Base-by-base conservation (phyloP, 2,888 invertebrate species). In the Hyles lineata region DNA sequence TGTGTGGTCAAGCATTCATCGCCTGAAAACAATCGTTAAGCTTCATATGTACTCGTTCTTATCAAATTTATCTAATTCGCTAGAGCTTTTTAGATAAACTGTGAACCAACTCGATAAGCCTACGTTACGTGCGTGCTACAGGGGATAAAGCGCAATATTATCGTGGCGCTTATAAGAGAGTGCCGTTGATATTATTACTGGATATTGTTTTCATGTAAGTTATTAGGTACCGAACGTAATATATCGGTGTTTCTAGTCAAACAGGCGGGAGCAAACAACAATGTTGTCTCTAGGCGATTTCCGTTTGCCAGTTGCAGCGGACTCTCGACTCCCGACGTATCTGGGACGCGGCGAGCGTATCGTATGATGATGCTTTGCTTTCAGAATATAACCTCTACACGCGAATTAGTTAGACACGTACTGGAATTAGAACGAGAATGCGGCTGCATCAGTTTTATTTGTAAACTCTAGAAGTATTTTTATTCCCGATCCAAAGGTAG, bases 271-370 rank as follows among this genome's bases (percentile, higher is more conserved):
- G 85, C 86, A 86, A 84, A 88, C 86, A 90, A 92, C 93, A 93
- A 92, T 92, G 91, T 93, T 91, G 93, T 92, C 93, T 89, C 90
- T 84, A 87, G 86, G 87, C 90, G 91, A 93, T 92, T 93, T 94
- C 94, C 93, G 93, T 89, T 92, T 82, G 80, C 84, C 86, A 86
- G 90, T 82, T 83, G 87, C 88, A 85, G 83, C 85, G 83, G 84
- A 85, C 85, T 83, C 79, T 83, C 79, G 73, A 80, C 79, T 81
- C 79, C 80, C 90, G 92, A 91, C 92, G 86, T 93, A 93, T 91
- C 94, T 94, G 86, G 93, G 89, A 88, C 93, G 86, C 88, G 80
- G 82, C 78, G 74, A 79, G 77, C 80, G 79, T 85, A 88, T 87
- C 85, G 84, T 79, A 77, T 79, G 79, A 82, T 79, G 76, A 77